Evolutionary conservation across 2,113 vertebrate genomes (phyloP).

Genomic region (Upupa epops): DNA sequence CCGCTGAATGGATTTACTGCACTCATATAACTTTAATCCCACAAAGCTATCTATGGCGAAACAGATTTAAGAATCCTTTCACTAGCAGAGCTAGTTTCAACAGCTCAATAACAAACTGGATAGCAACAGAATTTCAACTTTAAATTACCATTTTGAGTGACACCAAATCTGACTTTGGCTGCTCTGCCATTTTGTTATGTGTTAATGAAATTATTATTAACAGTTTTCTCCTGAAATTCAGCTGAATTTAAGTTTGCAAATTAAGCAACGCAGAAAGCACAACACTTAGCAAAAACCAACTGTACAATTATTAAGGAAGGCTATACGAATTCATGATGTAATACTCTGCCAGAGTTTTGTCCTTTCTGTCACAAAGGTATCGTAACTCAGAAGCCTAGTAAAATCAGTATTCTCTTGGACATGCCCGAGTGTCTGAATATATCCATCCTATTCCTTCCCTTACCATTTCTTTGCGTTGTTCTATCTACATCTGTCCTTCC

Average conservation of each 20-base stretch:
- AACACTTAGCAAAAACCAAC: not conserved
- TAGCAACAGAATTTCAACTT: not conserved
- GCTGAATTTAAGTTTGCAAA: not conserved
- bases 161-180: not conserved
- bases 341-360: not conserved
- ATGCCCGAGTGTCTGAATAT: not conserved
- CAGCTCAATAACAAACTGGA: not conserved
- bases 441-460: not conserved
- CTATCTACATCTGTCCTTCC: not conserved
- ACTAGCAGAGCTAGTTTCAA: not conserved
- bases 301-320: not conserved
- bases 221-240: not conserved
- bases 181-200: not conserved
- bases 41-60: not conserved
- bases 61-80: not conserved
- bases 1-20: not conserved
- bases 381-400: not conserved
- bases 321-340: not conserved
- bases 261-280: not conserved
- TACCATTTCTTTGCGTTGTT: not conserved
- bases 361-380: not conserved
- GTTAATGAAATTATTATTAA: not conserved
- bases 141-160: not conserved
- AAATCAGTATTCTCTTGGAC: not conserved
- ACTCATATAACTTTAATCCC: not conserved